These are phyloP conservation scores for Otolemur crassicaudatus DNA, from an alignment of 2,797 vertebrate genomes.

Conservation along the genomic window DNA sequence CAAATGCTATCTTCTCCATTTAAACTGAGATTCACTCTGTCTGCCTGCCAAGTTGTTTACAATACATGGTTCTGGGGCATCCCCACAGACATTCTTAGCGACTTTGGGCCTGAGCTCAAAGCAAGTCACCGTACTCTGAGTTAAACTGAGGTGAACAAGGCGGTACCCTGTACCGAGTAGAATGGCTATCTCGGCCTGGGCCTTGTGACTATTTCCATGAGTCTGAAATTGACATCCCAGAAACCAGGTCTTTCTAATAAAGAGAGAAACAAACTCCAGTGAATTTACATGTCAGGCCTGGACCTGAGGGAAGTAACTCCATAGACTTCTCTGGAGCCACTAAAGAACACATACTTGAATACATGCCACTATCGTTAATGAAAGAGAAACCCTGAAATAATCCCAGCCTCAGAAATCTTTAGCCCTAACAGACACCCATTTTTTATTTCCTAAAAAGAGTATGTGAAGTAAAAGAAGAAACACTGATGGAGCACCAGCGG, in stretches of 20 bases:
- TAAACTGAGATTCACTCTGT: neutral
- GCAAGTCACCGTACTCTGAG: neutral
- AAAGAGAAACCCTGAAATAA: neutral
- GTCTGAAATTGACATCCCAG: neutral
- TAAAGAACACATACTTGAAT: neutral
- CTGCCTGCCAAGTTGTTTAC: neutral
- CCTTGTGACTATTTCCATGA: neutral
- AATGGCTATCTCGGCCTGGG: neutral
- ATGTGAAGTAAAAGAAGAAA: neutral
- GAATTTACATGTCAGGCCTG: neutral
- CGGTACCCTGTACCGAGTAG: neutral
- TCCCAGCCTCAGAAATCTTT: neutral
- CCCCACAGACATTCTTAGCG: neutral
- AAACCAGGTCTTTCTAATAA: constrained; percentile 32
- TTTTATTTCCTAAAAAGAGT: neutral
- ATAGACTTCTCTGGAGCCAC: neutral
- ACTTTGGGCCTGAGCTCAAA: neutral
- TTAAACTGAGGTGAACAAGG: neutral
- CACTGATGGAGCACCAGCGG: neutral
- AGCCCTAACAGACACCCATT: neutral
- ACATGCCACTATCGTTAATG: neutral
- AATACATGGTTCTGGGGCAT: neutral
- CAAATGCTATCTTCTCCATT: neutral
- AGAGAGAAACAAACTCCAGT: neutral
- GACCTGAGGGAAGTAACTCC: constrained; percentile 34